phyloP scores from a whole-genome alignment of 1,140 invertebrate species.

The Apis laboriosa region DNA sequence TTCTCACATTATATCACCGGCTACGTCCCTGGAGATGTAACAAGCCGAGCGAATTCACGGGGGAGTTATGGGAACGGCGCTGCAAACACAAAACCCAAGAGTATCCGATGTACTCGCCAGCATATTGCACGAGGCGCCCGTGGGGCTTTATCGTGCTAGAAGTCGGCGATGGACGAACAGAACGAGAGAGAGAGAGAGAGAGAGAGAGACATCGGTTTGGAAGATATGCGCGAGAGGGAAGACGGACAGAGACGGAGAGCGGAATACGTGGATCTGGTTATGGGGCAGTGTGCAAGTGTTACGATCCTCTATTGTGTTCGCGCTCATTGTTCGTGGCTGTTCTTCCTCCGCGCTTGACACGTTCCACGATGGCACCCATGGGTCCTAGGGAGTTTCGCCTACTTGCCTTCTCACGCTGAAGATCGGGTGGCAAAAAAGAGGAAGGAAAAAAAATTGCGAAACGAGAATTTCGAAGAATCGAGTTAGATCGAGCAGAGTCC shows the following conservation, averaged over 20 bases:
- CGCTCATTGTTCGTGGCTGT: slow-evolving; percentile 50
- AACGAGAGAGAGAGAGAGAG: not conserved
- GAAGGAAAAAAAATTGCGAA: not conserved
- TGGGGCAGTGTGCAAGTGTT: slow-evolving; percentile 67
- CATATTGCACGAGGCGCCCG: slow-evolving; percentile 76
- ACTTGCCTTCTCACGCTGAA: slow-evolving; percentile 43
- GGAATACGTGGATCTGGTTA: slow-evolving; percentile 32
- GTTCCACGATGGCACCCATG: slow-evolving; percentile 61
- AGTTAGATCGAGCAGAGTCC: not conserved
- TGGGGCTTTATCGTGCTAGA: slow-evolving; percentile 73
- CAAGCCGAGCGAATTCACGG: slow-evolving; percentile 62
- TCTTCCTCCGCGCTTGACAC: slow-evolving; percentile 55
- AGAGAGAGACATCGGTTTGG: not conserved
- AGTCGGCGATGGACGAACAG: slow-evolving; percentile 59
- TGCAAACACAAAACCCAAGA: slow-evolving; percentile 71
- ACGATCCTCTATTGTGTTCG: slow-evolving; percentile 68
- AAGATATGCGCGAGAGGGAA: not conserved
- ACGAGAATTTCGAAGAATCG: too few species aligned
- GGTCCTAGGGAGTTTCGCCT: slow-evolving; percentile 26
- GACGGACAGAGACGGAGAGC: slow-evolving; percentile 4
- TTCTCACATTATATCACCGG: slow-evolving; percentile 79
- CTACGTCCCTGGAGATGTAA: slow-evolving; percentile 70
- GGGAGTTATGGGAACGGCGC: slow-evolving; percentile 76
- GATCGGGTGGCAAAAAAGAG: not conserved
- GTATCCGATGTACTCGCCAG: slow-evolving; percentile 72